Base-by-base conservation (phyloP, 2,888 invertebrate species). In the Catocala nupta region DNA sequence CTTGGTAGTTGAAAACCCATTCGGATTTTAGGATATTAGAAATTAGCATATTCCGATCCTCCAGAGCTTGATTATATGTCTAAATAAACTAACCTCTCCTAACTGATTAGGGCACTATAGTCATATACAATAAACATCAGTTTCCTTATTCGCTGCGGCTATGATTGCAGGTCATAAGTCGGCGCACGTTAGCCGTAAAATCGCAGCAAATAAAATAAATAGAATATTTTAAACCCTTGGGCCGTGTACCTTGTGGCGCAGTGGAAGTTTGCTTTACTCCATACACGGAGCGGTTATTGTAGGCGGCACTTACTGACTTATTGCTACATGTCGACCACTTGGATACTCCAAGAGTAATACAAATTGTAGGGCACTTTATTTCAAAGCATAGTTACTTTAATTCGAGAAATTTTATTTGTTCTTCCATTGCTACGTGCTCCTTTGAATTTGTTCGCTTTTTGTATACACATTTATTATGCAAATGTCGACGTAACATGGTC, bases 231-330 rank as follows among this genome's bases (percentile, higher is more conserved):
- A 4, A 9, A 25, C 11, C 45, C 63, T 75, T 74, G 56, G 34
- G 51, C 67, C 69, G 42, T 16, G 4, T 16, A 44, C 16, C 34
- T 45, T 47, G 42, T 52, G 55, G 63, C 70, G 66, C 70, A 63
- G 59, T 66, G 61, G 57, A 71, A 75, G 62, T 75, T 75, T 78
- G 73, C 70, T 75, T 80, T 73, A 71, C 62, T 16, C 86, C 82
- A 61, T 82, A 85, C 77, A 84, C 72, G 82, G 84, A 39, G 67
- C 52, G 52, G 53, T 57, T 79, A 50, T 73, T 81, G 84, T 87
- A 81, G 86, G 86, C 81, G 87, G 85, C 73, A 71, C 73, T 77
- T 73, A 71, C 77, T 84, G 81, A 86, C 77, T 84, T 84, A 85
- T 83, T 69, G 77, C 77, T 69, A 69, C 73, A 70, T 56, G 68